Base-by-base conservation (phyloP, 2,797 vertebrate genomes). In the Carapus acus region DNA sequence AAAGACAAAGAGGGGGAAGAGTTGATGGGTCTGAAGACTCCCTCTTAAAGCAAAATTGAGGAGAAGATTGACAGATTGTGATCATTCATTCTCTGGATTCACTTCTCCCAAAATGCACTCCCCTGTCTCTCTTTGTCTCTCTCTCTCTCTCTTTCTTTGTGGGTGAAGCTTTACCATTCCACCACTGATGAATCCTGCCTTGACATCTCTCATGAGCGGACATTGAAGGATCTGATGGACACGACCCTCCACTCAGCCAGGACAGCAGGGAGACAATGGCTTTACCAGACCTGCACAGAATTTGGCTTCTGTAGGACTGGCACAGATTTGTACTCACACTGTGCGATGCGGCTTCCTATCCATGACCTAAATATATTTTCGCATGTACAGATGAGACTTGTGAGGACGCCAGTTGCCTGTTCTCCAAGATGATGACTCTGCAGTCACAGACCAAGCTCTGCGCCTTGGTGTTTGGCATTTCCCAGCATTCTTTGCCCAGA, bases 251-350 rank as follows among this genome's bases (percentile, higher is more conserved):
- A n/a, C 1, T 46, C 18, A 1, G 47, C 53, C 0, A 69, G 79
- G 2, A 61, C 77, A n/a, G 58, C 78, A 9, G 71, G 62, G 45
- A 83, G 91, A 52, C 90, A 89, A 74, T 94, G 92, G 92, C 67
- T 77, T 60, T 94, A 90, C 75, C 92, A 94, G 82, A 90, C 89
- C 6, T 93, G 92, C 77, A 86, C 88, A 0, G 91, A 93, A 71
- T 94, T 94, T 9, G 91, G 92, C 70, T 93, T 90, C 80, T 93
- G 92, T 94, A 80, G 76, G 83, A 17, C 6, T 53, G 20, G 52
- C 36, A 31, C 24, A 54, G 47, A 40, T 17, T 49, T 16, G 49
- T 24, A 54, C 47, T 43, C 41, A 49, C 54, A 62, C 16, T n/a
- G n/a, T n/a, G n/a, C n/a, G 6, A 33, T 33, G 36, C 45, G 43